Base-by-base conservation (phyloP, 2,797 vertebrate species). In the Denticeps clupeoides region DNA sequence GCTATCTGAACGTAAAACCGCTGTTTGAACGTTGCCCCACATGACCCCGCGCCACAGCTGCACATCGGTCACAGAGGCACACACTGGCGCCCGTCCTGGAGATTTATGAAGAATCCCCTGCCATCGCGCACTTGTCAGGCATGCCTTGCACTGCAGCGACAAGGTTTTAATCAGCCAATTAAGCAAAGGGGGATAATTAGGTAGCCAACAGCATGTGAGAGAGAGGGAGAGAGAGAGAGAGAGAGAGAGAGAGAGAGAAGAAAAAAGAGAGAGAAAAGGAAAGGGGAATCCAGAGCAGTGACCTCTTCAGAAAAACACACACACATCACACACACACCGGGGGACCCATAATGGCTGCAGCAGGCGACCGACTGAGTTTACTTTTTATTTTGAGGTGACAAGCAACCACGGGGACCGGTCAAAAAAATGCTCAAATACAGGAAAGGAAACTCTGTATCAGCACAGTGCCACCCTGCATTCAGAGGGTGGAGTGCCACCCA, bases 161-260 rank as follows among this genome's bases (percentile, higher is more conserved):
- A 49, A 49, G 28, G 41, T 45, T 31, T 13, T 53, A 41, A 42
- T 59, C 53, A 59, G 56, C 47, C 51, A 54, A 50, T 59, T 54
- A 59, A 42, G 51, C 35, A 9, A 35, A n/a, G 33, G 31, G 19
- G 28, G 33, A 50, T 59, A 49, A 54, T 59, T 59, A 53, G 31
- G 48, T 49, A 54, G 46, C 41, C 56, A 59, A 41, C 51, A 41
- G 28, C 45, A 41, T 53, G 41, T 41, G 9, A 33, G 41, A 45
- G 23, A 26, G 27, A 44, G n/a, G 12, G 19, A 25, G 11, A 47
- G 31, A 46, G 21, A 41, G 15, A 19, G 28, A 40, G 25, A 25
- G 29, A 21, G 44, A 19, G 26, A 24, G 41, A 21, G 41, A 45
- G 41, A 37, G 31, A 27, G 40, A 51, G 21, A 44, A 27, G 43